phyloP scores from a whole-genome alignment of 2,113 vertebrate species.

The Lophochroa leadbeateri region DNA sequence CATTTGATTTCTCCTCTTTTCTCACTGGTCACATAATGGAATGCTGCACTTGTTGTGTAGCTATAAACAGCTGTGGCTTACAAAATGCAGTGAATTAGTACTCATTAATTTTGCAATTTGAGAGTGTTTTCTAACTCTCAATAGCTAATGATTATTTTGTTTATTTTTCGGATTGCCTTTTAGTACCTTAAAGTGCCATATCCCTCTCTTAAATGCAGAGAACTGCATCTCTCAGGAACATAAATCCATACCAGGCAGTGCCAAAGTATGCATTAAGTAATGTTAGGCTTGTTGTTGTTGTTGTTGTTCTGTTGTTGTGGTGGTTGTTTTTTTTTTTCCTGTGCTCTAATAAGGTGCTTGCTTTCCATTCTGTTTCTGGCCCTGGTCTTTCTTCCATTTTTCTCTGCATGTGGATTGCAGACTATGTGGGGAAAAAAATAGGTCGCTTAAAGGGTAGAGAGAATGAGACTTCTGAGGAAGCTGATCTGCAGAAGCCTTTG shows the following conservation, averaged over 20 bases:
- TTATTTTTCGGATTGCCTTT: constrained; percentile 23
- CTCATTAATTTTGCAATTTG: constrained; percentile 55
- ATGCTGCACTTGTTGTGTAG: constrained; percentile 12
- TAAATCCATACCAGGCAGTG: neutral
- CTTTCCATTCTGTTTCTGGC: neutral
- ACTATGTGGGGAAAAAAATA: neutral
- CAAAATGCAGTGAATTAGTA: neutral
- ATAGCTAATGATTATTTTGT: constrained; percentile 29
- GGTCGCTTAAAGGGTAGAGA: neutral
- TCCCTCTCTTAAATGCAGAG: neutral
- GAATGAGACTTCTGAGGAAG: neutral
- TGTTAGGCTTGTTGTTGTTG: neutral
- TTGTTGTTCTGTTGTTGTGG: neutral
- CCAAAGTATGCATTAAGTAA: neutral
- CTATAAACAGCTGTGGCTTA: neutral
- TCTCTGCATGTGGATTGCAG: neutral
- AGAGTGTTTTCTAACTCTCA: constrained; percentile 33
- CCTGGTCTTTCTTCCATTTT: neutral
- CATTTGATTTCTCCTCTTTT: neutral
- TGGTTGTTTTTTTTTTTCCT: neutral
- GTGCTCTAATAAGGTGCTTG: neutral
- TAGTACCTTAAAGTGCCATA: neutral
- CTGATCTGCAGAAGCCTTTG: neutral
- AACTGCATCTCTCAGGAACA: neutral
- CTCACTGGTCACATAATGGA: constrained; percentile 36